These are phyloP conservation scores for Butastur rufipennis DNA, from an alignment of 2,113 vertebrate genomes.

Conservation along the genomic window DNA sequence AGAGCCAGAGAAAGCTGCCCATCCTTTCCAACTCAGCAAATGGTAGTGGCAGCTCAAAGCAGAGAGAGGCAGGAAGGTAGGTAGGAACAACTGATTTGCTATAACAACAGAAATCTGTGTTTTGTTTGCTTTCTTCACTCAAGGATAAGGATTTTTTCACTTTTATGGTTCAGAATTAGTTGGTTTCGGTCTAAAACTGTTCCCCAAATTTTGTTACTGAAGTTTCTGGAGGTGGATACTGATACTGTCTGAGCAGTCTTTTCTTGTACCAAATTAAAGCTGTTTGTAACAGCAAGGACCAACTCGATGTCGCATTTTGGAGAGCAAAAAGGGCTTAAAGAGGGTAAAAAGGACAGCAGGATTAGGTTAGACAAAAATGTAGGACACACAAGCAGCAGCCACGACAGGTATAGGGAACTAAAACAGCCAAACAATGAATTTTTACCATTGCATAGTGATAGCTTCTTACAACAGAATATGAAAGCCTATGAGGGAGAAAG, in stretches of 20 bases:
- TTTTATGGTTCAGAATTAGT: background rate
- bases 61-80: background rate
- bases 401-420: background rate
- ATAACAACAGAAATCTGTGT: background rate
- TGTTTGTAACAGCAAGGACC: background rate
- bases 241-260: background rate
- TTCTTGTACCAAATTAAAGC: background rate
- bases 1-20: background rate
- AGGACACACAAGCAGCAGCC: background rate
- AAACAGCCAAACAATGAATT: background rate
- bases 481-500: background rate
- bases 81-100: background rate
- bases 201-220: background rate
- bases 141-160: background rate
- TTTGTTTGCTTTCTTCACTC: background rate
- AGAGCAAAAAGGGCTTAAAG: background rate
- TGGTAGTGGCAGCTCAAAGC: background rate
- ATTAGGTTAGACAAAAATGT: background rate
- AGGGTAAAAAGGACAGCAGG: background rate
- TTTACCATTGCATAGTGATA: background rate
- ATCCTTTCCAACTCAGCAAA: background rate
- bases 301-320: background rate
- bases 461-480: background rate
- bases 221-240: background rate
- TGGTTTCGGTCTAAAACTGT: background rate